These are phyloP conservation scores for Pyrgus malvae DNA, from an alignment of 2,888 invertebrate genomes.

Conservation along the genomic window DNA sequence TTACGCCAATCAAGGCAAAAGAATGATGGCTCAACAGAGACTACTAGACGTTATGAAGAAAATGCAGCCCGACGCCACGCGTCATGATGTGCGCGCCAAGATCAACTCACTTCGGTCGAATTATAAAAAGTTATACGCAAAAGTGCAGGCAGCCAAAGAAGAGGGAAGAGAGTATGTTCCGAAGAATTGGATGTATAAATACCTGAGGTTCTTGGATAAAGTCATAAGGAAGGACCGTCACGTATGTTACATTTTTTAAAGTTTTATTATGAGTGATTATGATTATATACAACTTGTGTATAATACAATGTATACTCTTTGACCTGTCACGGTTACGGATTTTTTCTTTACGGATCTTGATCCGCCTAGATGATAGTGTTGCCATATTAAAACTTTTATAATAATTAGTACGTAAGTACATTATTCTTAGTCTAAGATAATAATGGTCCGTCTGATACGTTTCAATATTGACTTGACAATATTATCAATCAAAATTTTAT, in stretches of 20 bases:
- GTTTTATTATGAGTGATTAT: neutral
- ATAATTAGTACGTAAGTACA: no score
- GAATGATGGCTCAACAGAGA: slow-evolving; percentile 19
- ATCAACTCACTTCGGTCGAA: slow-evolving; percentile 35
- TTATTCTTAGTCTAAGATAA: no score
- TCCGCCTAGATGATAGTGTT: no score
- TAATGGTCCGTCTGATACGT: no score
- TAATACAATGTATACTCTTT: no score
- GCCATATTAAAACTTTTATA: no score
- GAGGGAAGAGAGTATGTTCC: slow-evolving; percentile 15
- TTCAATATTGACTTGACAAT: no score
- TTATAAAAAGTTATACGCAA: slow-evolving; percentile 30
- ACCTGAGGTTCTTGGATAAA: slow-evolving; percentile 9
- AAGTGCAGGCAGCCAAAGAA: slow-evolving; percentile 10
- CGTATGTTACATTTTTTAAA: neutral
- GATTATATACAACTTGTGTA: no score
- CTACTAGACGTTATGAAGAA: slow-evolving; percentile 25
- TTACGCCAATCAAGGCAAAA: slow-evolving; percentile 28
- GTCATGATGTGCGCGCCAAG: slow-evolving; percentile 32
- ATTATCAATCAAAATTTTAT: no score
- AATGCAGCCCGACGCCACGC: slow-evolving; percentile 26
- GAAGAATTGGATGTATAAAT: slow-evolving; percentile 28
- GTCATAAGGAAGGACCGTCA: neutral
- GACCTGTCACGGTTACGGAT: no score
- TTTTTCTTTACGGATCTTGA: no score